These are phyloP conservation scores for Nylanderia fulva DNA, from an alignment of 1,140 invertebrate species.

Conservation along the genomic window DNA sequence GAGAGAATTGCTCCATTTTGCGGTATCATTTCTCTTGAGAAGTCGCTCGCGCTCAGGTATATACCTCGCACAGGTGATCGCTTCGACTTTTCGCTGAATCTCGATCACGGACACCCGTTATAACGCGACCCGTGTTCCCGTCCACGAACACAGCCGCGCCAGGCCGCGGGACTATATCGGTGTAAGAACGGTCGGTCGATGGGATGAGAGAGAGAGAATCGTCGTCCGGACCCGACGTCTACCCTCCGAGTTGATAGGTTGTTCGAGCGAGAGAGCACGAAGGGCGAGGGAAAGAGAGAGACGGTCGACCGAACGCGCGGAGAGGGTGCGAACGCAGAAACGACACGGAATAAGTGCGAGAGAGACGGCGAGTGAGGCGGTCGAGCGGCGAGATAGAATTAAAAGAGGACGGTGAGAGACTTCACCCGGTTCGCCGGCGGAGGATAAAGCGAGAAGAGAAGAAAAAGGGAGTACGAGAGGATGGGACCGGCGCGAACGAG, in stretches of 20 bases:
- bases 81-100: conserved; percentile 13
- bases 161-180: conserved; percentile 82
- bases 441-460: conserved; percentile 68
- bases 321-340: conserved; percentile 59
- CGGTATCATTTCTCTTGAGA: neutral
- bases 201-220: conserved; percentile 84
- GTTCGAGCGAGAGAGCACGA: conserved; percentile 82
- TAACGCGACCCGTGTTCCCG: conserved; percentile 76
- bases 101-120: conserved; percentile 74
- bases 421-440: conserved; percentile 62
- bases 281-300: conserved; percentile 70
- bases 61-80: conserved; percentile 13
- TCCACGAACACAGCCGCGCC: conserved; percentile 79
- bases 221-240: conserved; percentile 83
- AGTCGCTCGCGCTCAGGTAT: neutral
- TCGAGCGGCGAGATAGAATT: conserved; percentile 84
- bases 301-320: conserved; percentile 15
- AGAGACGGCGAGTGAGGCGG: conserved; percentile 81
- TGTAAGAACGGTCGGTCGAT: conserved; percentile 85
- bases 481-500: conserved; percentile 39
- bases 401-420: conserved; percentile 78
- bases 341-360: conserved; percentile 59
- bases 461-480: conserved; percentile 64
- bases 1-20: neutral
- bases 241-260: conserved; percentile 86